Conservation (phyloP, 53 echinoderm and acorn worm species). For the Paelopatides confundens region DNA sequence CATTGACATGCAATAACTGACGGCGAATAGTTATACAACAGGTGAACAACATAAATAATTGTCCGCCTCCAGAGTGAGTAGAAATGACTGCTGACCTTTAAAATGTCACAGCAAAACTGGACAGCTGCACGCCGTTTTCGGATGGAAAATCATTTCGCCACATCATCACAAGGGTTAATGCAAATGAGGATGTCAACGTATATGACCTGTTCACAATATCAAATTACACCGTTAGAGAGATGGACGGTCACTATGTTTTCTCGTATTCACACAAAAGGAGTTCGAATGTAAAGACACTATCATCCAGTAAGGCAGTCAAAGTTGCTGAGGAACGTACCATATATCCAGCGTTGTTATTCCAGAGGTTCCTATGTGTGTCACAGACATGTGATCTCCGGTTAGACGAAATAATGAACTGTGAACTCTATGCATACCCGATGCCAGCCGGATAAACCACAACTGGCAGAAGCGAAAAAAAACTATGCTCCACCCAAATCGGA, state of each 20-base stretch:
- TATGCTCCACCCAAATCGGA: neutral
- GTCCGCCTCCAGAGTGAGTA: too few relatives aligned
- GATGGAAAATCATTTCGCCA: too few relatives aligned
- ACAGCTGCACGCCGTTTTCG: too few relatives aligned
- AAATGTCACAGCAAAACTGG: too few relatives aligned
- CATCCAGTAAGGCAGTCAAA: neutral
- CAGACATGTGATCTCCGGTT: neutral
- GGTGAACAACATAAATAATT: too few relatives aligned
- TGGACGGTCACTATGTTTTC: neutral
- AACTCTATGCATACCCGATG: neutral
- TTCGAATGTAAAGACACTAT: neutral
- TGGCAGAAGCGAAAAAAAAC: neutral
- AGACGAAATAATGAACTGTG: neutral
- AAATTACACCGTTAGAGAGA: too few relatives aligned
- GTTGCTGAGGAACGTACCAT: neutral
- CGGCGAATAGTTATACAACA: too few relatives aligned
- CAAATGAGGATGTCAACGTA: too few relatives aligned
- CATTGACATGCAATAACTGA: too few relatives aligned
- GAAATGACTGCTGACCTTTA: too few relatives aligned
- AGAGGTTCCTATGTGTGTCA: neutral
- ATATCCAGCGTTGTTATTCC: neutral
- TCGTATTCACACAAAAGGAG: neutral
- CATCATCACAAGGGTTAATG: too few relatives aligned
- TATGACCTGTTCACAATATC: too few relatives aligned
- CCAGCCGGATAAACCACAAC: conserved; percentile 5